A percentile compares a stretch with the other conserved stretches of the same genome.
Conservation (phyloP, 2,888 invertebrate genomes). For the Euzophera pinguis region DNA sequence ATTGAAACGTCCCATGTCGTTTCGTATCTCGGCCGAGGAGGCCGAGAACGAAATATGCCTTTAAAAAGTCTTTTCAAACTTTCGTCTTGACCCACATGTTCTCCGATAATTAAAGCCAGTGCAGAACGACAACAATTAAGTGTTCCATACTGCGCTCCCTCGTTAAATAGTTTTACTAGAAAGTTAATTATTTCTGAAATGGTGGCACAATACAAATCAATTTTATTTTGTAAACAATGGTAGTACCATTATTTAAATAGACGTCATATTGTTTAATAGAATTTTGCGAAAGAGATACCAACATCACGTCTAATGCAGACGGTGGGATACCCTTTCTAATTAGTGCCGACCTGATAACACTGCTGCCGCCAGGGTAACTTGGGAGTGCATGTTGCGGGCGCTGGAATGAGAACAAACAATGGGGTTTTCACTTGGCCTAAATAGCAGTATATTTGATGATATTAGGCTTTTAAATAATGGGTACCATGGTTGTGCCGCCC, state of each 20-base stretch:
- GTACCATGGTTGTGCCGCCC: slow-evolving; percentile 17
- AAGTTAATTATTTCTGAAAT: slow-evolving; percentile 1
- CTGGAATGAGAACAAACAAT: slow-evolving; percentile 2
- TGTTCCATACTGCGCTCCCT: slow-evolving; percentile 12
- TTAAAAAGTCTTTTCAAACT: neutral
- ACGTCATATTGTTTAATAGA: slow-evolving; percentile 14
- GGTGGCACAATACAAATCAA: slow-evolving; percentile 1
- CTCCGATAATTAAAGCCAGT: slow-evolving; percentile 1
- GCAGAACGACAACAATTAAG: slow-evolving; percentile 13
- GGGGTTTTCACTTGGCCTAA: neutral
- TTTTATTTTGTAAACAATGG: slow-evolving; percentile 8
- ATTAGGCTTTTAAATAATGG: neutral
- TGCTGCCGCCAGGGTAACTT: slow-evolving; percentile 13
- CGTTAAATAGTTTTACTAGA: neutral
- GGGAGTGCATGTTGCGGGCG: neutral
- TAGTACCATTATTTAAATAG: slow-evolving; percentile 13
- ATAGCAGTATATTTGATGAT: neutral
- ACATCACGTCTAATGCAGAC: slow-evolving; percentile 2
- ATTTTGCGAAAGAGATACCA: slow-evolving; percentile 11
- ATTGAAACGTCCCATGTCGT: neutral
- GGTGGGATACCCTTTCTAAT: slow-evolving; percentile 1
- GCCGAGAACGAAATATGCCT: neutral
- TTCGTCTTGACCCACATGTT: neutral
- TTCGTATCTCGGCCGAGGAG: neutral
- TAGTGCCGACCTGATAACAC: slow-evolving; percentile 11